Evolutionary conservation across 2,888 invertebrate genomes (phyloP).

Genomic region (Caenorhabditis sp.): DNA sequence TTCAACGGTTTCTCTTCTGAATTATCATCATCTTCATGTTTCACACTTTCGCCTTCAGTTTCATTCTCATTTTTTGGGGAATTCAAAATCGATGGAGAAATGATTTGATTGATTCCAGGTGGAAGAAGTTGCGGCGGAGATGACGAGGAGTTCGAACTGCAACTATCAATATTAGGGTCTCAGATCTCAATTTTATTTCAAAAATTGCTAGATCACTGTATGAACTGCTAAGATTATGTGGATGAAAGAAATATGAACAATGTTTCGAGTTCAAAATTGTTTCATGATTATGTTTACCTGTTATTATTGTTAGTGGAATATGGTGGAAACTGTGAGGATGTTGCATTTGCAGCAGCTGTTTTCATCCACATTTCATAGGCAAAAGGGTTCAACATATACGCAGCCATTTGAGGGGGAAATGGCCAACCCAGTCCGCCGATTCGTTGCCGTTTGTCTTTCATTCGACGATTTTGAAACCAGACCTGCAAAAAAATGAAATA

Average conservation of each 20-base stretch:
- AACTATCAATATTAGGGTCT: too few species aligned
- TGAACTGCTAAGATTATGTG: too few species aligned
- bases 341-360: too few species aligned
- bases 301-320: slow-evolving; percentile 10
- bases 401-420: slow-evolving; percentile 85
- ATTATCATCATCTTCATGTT: slow-evolving; percentile 14
- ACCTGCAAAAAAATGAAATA: slow-evolving; percentile 73
- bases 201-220: too few species aligned
- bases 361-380: slow-evolving; percentile 76
- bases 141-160: neutral
- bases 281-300: too few species aligned
- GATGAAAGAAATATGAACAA: too few species aligned
- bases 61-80: slow-evolving; percentile 9
- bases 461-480: slow-evolving; percentile 95
- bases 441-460: slow-evolving; percentile 94
- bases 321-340: neutral
- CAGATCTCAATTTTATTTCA: too few species aligned
- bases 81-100: slow-evolving; percentile 13
- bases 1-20: slow-evolving; percentile 27
- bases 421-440: slow-evolving; percentile 86
- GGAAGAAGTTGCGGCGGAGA: slow-evolving; percentile 7
- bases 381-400: slow-evolving; percentile 87
- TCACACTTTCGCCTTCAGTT: slow-evolving; percentile 6
- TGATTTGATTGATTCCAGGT: slow-evolving; percentile 7
- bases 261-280: too few species aligned